Percentiles rank a stretch among this genome's conserved stretches.
These are phyloP conservation scores for Hapalemur alaotrensis DNA, from an alignment of 2,797 vertebrate species.

Conservation along the genomic window DNA sequence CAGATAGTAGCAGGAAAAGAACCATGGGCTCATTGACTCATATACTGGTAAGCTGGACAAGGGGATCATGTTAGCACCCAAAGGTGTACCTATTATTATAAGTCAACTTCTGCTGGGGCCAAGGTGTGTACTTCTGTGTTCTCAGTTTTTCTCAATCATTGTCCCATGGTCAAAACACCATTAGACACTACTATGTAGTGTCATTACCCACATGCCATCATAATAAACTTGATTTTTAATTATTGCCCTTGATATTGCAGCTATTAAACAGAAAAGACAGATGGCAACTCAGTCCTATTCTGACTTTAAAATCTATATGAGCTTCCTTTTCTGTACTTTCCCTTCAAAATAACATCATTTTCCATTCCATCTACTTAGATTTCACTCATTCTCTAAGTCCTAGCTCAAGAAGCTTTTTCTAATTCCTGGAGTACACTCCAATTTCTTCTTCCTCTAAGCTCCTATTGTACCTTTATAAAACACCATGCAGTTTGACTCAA, in stretches of 20 bases:
- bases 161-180: not conserved
- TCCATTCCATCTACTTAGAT: not conserved
- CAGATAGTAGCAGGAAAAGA: not conserved
- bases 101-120: not conserved
- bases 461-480: not conserved
- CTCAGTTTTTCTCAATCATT: not conserved
- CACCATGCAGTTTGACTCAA: not conserved
- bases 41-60: not conserved
- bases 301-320: not conserved
- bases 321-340: not conserved
- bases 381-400: not conserved
- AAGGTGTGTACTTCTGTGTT: not conserved
- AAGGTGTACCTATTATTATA: not conserved
- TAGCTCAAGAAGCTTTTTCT: not conserved
- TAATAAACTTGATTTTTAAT: not conserved
- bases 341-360: not conserved
- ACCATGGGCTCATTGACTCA: not conserved
- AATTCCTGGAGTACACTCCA: not conserved
- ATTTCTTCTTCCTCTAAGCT: not conserved
- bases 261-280: not conserved
- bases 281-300: not conserved
- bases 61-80: not conserved
- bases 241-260: not conserved
- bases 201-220: not conserved
- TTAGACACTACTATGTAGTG: not conserved